phyloP scores from a whole-genome alignment of 2,888 invertebrate species.

The Timema podura region DNA sequence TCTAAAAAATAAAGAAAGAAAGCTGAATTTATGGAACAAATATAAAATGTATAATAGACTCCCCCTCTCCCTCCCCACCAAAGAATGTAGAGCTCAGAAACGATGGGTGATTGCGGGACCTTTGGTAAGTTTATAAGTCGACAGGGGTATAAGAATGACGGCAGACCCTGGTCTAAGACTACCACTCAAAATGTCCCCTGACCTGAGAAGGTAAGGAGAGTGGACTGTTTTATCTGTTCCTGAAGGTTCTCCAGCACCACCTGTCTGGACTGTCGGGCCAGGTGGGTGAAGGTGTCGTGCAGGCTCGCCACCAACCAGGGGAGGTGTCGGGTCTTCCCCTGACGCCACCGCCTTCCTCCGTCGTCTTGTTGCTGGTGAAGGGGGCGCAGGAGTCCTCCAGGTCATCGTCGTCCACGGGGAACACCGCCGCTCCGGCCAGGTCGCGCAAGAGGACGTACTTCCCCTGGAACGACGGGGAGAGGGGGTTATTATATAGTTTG shows the following conservation, averaged over 20 bases:
- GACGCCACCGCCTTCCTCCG: conserved; percentile 20
- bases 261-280: conserved; percentile 60
- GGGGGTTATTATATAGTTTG: no score
- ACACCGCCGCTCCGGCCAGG: conserved; percentile 63
- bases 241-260: conserved; percentile 61
- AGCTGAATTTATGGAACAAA: no score
- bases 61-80: no score
- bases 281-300: conserved; percentile 45
- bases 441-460: conserved; percentile 69
- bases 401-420: conserved; percentile 55
- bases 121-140: no score
- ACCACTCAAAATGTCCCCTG: background rate
- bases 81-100: no score
- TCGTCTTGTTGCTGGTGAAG: conserved; percentile 13
- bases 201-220: conserved; percentile 27
- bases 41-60: no score
- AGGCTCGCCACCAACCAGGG: conserved; percentile 35
- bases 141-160: no score
- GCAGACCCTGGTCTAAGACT: no score
- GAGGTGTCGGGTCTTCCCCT: no score
- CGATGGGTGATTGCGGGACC: no score
- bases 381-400: conserved; percentile 41
- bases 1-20: no score
- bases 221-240: conserved; percentile 49
- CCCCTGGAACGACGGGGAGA: conserved; percentile 44